Conservation (phyloP, 1,140 invertebrate genomes). For the Microplitis demolitor region DNA sequence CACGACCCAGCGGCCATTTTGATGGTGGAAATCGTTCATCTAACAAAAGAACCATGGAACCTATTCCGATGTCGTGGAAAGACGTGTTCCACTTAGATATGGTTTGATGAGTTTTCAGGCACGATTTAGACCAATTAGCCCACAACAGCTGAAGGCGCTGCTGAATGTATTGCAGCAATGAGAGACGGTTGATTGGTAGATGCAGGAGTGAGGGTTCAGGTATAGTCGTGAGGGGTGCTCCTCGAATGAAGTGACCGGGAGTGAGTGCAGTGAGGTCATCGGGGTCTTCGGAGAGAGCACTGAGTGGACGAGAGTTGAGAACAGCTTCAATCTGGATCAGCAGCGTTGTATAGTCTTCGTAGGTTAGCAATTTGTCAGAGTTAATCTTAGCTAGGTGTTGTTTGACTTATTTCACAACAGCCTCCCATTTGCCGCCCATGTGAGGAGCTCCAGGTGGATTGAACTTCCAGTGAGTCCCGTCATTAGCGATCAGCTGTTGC, state of each 20-base stretch:
- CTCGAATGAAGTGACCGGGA: too few relatives aligned
- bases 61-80: too few relatives aligned
- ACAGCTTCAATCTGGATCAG: not conserved
- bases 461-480: not conserved
- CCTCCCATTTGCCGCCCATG: not conserved
- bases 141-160: too few relatives aligned
- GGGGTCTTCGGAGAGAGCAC: not conserved
- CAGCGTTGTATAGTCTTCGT: constrained; percentile 1
- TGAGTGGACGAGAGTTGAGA: not conserved
- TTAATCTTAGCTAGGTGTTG: not conserved
- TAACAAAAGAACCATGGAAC: not conserved
- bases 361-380: not conserved
- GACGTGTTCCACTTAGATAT: too few relatives aligned
- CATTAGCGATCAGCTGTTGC: not conserved
- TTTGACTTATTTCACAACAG: not conserved
- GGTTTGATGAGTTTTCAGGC: too few relatives aligned
- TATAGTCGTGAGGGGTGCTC: too few relatives aligned
- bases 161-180: too few relatives aligned
- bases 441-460: not conserved
- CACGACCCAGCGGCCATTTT: constrained; percentile 15
- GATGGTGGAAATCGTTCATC: constrained; percentile 9
- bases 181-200: too few relatives aligned
- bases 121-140: too few relatives aligned
- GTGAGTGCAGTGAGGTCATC: too few relatives aligned
- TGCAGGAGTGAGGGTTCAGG: too few relatives aligned